Base-by-base conservation (phyloP, 2,888 invertebrate genomes). In the Zaprionus lineosus region DNA sequence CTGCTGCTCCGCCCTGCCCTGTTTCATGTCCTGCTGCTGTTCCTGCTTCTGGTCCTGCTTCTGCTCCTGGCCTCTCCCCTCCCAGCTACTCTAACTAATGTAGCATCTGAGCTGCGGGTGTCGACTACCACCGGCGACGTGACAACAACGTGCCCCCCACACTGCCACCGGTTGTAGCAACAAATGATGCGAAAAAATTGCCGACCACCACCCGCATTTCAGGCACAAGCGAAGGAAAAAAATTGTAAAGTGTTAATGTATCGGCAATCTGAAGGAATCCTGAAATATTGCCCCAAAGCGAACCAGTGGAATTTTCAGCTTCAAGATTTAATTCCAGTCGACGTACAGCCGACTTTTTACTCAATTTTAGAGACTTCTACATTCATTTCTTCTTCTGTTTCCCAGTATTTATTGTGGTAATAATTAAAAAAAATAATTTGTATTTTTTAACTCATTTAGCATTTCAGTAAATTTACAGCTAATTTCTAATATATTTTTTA, bases 181-280 rank as follows among this genome's bases (percentile, higher is more conserved):
- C 84, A 86, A 82, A 82, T 86, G 86, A 84, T 82, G 86, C 84
- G 84, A 84, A 68, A 73, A 75, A 60, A 67, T 59, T 68, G 67
- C 60, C 55, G 57, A 43, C 71, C 52, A n/a, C 24, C 75, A 79
- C 81, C 83, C 84, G 72, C 70, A 53, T 53, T 55, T 53, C 55
- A 50, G 40, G 59, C 77, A 58, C 19, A 53, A 21, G 21, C 44
- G 41, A 61, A 60, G 61, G 74, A 78, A 78, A n/a, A n/a, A n/a
- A n/a, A n/a, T n/a, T n/a, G n/a, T n/a, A n/a, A 85, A 63, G 68
- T 75, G 72, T 79, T 81, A 81, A 81, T 81, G 73, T 79, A 67
- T 79, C 83, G 67, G 29, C 61, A 69, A 69, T 72, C 73, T 66
- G 31, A 31, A 43, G 52, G 15, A 56, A 24, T 52, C 37, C 21